A percentile compares a stretch with the other conserved stretches of the same genome.
phyloP scores from a whole-genome alignment of 2,797 vertebrate genomes.

The Chelon auratus region DNA sequence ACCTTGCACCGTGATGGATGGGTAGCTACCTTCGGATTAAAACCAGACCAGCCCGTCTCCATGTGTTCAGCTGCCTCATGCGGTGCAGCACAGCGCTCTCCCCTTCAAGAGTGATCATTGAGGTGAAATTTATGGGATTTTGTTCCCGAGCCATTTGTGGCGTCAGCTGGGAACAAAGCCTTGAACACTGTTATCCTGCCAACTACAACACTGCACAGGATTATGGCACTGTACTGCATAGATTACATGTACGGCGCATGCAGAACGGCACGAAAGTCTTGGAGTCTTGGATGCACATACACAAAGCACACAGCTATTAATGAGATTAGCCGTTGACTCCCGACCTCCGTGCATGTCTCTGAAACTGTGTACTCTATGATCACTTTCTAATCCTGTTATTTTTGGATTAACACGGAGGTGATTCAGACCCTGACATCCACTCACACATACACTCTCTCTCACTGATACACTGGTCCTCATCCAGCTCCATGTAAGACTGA shows the following conservation, averaged over 20 bases:
- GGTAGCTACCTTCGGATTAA: slow-evolving; percentile 13
- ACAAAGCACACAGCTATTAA: slow-evolving; percentile 39
- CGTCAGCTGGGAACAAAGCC: slow-evolving; percentile 31
- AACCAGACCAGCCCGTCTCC: slow-evolving; percentile 13
- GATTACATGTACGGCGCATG: slow-evolving; percentile 17
- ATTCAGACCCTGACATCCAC: slow-evolving; percentile 46
- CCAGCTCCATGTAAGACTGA: slow-evolving; percentile 6
- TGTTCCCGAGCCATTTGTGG: slow-evolving; percentile 40
- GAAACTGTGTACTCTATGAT: slow-evolving; percentile 56
- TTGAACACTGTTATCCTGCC: slow-evolving; percentile 21
- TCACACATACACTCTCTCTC: slow-evolving; percentile 5
- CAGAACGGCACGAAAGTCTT: slow-evolving; percentile 3
- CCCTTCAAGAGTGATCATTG: slow-evolving; percentile 32
- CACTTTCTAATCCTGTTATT: slow-evolving; percentile 73
- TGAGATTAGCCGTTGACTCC: slow-evolving; percentile 60
- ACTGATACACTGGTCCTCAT: slow-evolving; percentile 12
- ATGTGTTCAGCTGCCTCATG: slow-evolving; percentile 40
- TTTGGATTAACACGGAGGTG: slow-evolving; percentile 59
- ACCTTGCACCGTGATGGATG: slow-evolving; percentile 54
- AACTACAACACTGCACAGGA: slow-evolving; percentile 29
- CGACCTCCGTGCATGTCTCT: slow-evolving; percentile 36
- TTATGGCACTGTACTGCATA: slow-evolving; percentile 20
- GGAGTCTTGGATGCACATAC: not conserved
- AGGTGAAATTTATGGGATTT: slow-evolving; percentile 50
- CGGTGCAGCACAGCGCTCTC: slow-evolving; percentile 19